These are phyloP conservation scores for Ypsolopha scabrella DNA, from an alignment of 2,888 invertebrate species.

Conservation along the genomic window DNA sequence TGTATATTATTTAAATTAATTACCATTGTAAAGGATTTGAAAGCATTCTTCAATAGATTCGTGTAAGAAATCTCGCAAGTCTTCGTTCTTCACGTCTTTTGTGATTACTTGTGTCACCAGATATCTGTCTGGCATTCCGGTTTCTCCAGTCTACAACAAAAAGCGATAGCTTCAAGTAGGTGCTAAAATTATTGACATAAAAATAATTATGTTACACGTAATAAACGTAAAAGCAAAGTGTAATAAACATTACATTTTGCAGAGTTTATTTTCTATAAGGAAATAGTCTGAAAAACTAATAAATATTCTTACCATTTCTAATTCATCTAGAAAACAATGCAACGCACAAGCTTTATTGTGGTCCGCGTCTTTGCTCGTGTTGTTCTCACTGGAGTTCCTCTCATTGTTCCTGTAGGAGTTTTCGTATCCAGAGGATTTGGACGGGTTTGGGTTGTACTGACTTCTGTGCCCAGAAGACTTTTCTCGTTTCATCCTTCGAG, in stretches of 20 bases:
- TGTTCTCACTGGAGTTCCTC: slow-evolving; percentile 31
- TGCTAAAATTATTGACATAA: neutral
- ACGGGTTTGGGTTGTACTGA: slow-evolving; percentile 49
- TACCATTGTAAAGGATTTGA: slow-evolving; percentile 68
- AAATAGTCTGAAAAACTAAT: too few species aligned
- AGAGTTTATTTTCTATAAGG: too few species aligned
- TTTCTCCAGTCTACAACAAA: slow-evolving; percentile 62
- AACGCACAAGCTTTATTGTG: slow-evolving; percentile 66
- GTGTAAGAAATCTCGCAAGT: slow-evolving; percentile 75
- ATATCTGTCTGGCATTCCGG: slow-evolving; percentile 75
- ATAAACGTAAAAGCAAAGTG: too few species aligned
- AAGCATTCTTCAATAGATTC: slow-evolving; percentile 81
- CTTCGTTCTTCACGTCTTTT: slow-evolving; percentile 73
- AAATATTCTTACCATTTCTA: slow-evolving; percentile 71
- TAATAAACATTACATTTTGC: too few species aligned
- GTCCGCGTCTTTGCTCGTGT: slow-evolving; percentile 23
- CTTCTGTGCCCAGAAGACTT: slow-evolving; percentile 50
- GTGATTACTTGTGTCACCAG: slow-evolving; percentile 72
- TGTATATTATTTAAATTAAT: slow-evolving; percentile 4
- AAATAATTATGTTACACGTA: too few species aligned
- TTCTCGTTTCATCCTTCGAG: slow-evolving; percentile 42
- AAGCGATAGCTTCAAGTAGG: neutral
- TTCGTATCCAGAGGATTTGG: slow-evolving; percentile 23
- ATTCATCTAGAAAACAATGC: slow-evolving; percentile 77
- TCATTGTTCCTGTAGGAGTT: slow-evolving; percentile 25